Percentiles rank a stretch among this genome's conserved stretches.
These are phyloP conservation scores for Antrozous pallidus DNA, from an alignment of 2,797 vertebrate genomes.

Conservation along the genomic window DNA sequence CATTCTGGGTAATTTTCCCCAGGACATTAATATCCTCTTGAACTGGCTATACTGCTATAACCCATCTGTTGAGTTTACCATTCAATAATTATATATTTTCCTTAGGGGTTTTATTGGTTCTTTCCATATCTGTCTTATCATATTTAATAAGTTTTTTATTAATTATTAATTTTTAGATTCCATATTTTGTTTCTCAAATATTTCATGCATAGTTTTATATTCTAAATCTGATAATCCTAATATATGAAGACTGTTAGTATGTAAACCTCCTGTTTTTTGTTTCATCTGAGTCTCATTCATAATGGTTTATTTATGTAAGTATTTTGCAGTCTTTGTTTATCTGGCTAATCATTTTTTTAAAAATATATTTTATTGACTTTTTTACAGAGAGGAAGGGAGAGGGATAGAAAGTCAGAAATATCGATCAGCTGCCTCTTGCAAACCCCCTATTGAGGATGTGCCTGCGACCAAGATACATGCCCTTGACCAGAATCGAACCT, in stretches of 20 bases:
- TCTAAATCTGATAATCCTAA: not conserved
- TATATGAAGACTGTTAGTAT: not conserved
- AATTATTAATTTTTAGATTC: not conserved
- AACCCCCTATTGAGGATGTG: no score
- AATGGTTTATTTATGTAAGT: not conserved
- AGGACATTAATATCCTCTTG: not conserved
- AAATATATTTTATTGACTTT: no score
- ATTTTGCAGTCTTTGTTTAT: not conserved
- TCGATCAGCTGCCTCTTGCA: no score
- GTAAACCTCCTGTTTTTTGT: not conserved
- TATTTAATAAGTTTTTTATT: not conserved
- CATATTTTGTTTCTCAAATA: not conserved
- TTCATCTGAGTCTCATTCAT: slow-evolving; percentile 23
- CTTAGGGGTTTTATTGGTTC: not conserved
- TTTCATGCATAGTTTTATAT: not conserved
- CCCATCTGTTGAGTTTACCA: not conserved
- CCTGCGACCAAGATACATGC: no score
- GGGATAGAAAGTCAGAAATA: no score
- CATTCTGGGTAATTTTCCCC: not conserved
- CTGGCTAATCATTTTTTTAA: no score
- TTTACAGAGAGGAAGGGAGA: no score
- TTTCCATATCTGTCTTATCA: not conserved
- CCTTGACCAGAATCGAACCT: no score
- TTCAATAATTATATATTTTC: not conserved
- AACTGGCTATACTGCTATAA: not conserved